Evolutionary conservation across 2,888 invertebrate species (phyloP), one percentile per base, ranked within the genome.

Genomic region (Eupithecia abbreviata): DNA sequence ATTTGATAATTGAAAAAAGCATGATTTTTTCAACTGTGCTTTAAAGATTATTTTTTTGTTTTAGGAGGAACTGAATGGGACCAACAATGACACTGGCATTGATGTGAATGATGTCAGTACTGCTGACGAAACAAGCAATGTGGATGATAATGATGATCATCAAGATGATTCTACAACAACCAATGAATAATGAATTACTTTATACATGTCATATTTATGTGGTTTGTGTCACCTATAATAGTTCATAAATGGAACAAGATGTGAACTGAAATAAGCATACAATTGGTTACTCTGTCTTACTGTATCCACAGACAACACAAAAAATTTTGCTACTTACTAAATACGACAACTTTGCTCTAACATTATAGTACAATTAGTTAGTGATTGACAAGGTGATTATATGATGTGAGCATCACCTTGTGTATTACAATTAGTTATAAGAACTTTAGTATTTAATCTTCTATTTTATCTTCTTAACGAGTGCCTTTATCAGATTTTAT

Each of bases 31-130:
- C 30, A 30, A 30, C 30, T 30, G 30, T 30, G 30, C 30, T 30
- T 30, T 30, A 30, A 30, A 30, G 30, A 30, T 30, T 30, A 30
- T 30, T 1, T 30, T 30, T 30, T 71, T 74, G 86, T 82, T 85
- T 88, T 51, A 95, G 88, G 91, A 96, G 95, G 97, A 97, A 87
- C 95, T 97, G 89, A 96, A 91, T 79, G 84, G 95, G 79, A 96
- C 96, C 84, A 96, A 96, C 78, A 95, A 96, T 85, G 95, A 93
- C 83, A 95, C 95, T 74, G 95, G 95, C 30, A 95, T 95, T 84
- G 95, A 95, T 85, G 92, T 95, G 41, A 93, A 94, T 79, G 95
- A 95, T 83, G 91, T 94, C 79, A 95, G 95, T 81, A 92, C 92
- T 47, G 91, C 92, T 58, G 93, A 95, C 82, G 92, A 93, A 77